phyloP scores from a whole-genome alignment of 2,113 vertebrate species.

The Alethe diademata region DNA sequence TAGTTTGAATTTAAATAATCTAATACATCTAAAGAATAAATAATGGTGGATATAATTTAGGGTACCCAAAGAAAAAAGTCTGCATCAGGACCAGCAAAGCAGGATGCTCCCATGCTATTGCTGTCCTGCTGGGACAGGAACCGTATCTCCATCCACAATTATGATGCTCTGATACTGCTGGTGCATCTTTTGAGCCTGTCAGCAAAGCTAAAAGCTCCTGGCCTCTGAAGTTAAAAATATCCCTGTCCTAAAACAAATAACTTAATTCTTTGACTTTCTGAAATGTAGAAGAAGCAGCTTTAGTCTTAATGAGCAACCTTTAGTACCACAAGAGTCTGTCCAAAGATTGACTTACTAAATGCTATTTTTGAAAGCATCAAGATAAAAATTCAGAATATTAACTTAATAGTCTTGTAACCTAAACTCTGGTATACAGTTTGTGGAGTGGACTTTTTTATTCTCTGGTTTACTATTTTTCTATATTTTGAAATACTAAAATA shows the following conservation, averaged over 20 bases:
- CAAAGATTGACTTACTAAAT: background rate
- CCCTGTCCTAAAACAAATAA: background rate
- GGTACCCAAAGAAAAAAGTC: background rate
- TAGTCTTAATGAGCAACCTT: background rate
- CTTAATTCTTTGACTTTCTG: background rate
- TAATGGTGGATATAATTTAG: background rate
- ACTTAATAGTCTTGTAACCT: background rate
- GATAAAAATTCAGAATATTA: background rate
- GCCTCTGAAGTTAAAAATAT: background rate
- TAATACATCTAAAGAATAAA: conserved; percentile 9
- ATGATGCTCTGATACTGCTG: rapidly evolving
- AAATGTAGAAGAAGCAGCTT: background rate
- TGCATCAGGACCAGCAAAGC: background rate
- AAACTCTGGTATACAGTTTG: background rate
- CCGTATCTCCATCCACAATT: rapidly evolving
- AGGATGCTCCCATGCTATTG: background rate
- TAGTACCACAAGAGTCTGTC: background rate
- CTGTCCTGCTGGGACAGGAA: background rate
- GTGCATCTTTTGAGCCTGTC: background rate
- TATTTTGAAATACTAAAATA: background rate
- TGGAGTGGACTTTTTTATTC: background rate
- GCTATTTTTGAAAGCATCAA: background rate
- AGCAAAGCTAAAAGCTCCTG: background rate
- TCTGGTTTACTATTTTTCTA: background rate
- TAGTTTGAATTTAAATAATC: background rate